Percentiles rank a stretch among this genome's conserved stretches.
Evolutionary conservation across 2,113 vertebrate species (phyloP).

Genomic region (Tychaedon coryphoeus): DNA sequence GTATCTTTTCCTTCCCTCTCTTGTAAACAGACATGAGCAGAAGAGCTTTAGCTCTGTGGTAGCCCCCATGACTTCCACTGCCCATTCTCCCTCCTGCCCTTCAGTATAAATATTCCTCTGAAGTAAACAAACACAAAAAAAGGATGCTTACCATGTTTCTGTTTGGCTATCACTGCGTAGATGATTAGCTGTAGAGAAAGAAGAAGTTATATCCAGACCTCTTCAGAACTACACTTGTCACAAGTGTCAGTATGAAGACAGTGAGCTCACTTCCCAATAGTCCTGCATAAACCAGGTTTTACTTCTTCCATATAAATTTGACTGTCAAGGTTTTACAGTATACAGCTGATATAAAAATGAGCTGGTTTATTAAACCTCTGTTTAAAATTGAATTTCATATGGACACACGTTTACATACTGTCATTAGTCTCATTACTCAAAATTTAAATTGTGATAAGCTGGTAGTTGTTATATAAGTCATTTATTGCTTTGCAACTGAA

Average conservation of each 20-base stretch:
- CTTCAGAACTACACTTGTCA: neutral
- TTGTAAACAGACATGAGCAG: neutral
- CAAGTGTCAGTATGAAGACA: neutral
- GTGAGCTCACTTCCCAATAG: neutral
- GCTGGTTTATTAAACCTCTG: neutral
- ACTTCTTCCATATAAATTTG: neutral
- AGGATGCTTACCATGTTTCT: conserved; percentile 75
- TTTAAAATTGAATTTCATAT: neutral
- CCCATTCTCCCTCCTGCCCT: neutral
- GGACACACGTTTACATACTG: neutral
- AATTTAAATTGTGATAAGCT: neutral
- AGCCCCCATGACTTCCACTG: neutral
- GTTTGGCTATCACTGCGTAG: conserved; percentile 75
- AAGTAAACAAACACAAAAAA: neutral
- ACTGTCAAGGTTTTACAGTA: neutral
- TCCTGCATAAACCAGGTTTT: neutral
- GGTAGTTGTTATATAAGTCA: neutral
- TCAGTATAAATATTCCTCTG: neutral
- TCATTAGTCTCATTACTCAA: neutral
- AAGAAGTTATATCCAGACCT: neutral
- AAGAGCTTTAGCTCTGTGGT: neutral
- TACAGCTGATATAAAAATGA: neutral
- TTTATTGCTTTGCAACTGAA: conserved; percentile 14
- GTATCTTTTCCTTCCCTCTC: neutral
- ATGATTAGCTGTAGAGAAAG: conserved; percentile 80